These are phyloP conservation scores for Coleophora flavipennella DNA, from an alignment of 2,888 invertebrate species.

Conservation along the genomic window DNA sequence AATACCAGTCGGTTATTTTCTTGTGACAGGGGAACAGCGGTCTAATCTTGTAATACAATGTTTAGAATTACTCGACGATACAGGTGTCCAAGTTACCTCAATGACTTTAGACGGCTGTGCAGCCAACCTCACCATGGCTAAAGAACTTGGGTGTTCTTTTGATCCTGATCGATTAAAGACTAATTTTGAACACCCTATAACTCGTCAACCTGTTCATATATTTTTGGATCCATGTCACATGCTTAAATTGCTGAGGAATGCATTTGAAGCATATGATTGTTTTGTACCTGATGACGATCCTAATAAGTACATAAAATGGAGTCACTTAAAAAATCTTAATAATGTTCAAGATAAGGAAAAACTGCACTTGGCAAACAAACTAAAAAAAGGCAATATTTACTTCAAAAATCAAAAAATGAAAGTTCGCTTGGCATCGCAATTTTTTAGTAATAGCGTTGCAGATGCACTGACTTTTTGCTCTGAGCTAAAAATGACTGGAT, in stretches of 20 bases:
- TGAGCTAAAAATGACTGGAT: constrained; percentile 7
- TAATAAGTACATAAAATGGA: background rate
- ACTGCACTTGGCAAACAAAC: background rate
- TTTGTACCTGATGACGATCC: background rate
- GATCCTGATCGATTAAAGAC: background rate
- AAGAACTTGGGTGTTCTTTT: constrained; percentile 7
- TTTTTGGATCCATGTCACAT: constrained; percentile 13
- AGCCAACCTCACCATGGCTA: constrained; percentile 15
- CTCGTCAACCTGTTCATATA: constrained; percentile 4
- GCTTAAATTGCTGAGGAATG: constrained; percentile 13
- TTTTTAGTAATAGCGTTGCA: background rate
- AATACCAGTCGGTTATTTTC: constrained; percentile 20
- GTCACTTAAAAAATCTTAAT: background rate
- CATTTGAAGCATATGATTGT: background rate
- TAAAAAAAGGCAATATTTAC: background rate
- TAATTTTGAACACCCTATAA: background rate
- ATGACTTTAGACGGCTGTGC: constrained; percentile 19
- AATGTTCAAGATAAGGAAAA: background rate
- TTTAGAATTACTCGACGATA: constrained; percentile 12
- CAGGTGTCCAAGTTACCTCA: constrained; percentile 11
- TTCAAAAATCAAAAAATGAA: background rate
- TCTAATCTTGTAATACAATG: constrained; percentile 11
- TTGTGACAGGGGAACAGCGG: constrained; percentile 14
- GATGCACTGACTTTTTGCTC: background rate
- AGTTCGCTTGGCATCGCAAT: background rate